These are phyloP conservation scores for Mesocricetus auratus DNA, from an alignment of 2,113 vertebrate species.

Conservation along the genomic window DNA sequence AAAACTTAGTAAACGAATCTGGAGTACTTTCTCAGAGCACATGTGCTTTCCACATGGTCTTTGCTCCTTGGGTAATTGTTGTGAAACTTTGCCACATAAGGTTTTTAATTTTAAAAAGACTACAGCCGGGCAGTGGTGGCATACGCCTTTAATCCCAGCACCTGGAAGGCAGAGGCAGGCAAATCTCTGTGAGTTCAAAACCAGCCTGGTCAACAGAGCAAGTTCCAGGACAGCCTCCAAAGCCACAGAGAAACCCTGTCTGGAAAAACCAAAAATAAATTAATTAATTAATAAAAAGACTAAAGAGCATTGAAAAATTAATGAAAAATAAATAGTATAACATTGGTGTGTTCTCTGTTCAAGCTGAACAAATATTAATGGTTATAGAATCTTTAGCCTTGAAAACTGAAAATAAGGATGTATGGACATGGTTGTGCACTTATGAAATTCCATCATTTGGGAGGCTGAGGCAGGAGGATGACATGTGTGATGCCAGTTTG, in stretches of 20 bases:
- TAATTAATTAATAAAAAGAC: too few relatives aligned
- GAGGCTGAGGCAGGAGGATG: background rate
- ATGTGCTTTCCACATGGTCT: background rate
- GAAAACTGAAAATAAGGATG: background rate
- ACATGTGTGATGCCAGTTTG: background rate
- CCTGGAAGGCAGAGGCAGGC: too few relatives aligned
- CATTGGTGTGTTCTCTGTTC: background rate
- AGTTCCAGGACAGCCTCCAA: too few relatives aligned
- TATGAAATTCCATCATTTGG: background rate
- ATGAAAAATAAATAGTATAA: too few relatives aligned
- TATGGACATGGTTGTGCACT: too few relatives aligned
- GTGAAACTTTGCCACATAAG: background rate
- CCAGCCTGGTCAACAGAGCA: too few relatives aligned
- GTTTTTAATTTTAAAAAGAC: background rate
- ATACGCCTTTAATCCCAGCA: too few relatives aligned
- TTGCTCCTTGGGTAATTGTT: background rate
- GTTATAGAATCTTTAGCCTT: background rate
- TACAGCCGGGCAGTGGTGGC: too few relatives aligned
- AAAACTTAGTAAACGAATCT: background rate
- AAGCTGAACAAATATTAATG: slow-evolving; percentile 12
- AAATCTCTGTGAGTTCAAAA: too few relatives aligned
- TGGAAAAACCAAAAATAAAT: too few relatives aligned
- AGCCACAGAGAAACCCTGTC: too few relatives aligned
- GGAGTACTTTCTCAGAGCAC: slow-evolving; percentile 5
- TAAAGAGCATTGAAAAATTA: background rate